phyloP scores from a whole-genome alignment of 1,140 invertebrate species.

The Drosophila nigrodunni region DNA sequence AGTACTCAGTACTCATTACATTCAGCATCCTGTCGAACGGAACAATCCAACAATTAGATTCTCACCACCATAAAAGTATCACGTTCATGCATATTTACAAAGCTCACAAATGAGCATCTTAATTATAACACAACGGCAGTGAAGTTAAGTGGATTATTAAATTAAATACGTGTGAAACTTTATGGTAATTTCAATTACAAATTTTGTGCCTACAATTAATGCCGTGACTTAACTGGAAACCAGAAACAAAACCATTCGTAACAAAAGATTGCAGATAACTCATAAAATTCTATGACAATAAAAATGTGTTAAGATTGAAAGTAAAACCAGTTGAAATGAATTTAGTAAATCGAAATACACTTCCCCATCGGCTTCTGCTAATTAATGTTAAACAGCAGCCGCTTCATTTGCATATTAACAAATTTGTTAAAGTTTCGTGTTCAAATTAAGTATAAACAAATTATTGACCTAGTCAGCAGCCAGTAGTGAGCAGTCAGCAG shows the following conservation, averaged over 20 bases:
- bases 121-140: slow-evolving; percentile 31
- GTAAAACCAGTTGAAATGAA: background rate
- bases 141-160: slow-evolving; percentile 41
- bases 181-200: slow-evolving; percentile 17
- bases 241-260: background rate
- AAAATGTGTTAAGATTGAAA: background rate
- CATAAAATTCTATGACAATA: background rate
- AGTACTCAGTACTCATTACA: background rate
- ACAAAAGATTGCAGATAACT: background rate
- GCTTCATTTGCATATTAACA: slow-evolving; percentile 35
- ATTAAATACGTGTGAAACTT: slow-evolving; percentile 46
- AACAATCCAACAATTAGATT: slow-evolving; percentile 11
- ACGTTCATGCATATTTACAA: slow-evolving; percentile 24
- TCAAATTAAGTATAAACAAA: slow-evolving; percentile 47
- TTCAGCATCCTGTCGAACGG: slow-evolving; percentile 10
- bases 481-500: too few relatives aligned
- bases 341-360: background rate
- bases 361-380: slow-evolving; percentile 1
- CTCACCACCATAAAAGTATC: slow-evolving; percentile 10
- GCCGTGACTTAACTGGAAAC: slow-evolving; percentile 1
- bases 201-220: slow-evolving; percentile 8
- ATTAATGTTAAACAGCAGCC: slow-evolving; percentile 27
- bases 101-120: slow-evolving; percentile 37
- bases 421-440: slow-evolving; percentile 10
- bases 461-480: slow-evolving; percentile 52